Base-by-base conservation (phyloP, 2,113 vertebrate species). In the Myxocyprinus asiaticus region DNA sequence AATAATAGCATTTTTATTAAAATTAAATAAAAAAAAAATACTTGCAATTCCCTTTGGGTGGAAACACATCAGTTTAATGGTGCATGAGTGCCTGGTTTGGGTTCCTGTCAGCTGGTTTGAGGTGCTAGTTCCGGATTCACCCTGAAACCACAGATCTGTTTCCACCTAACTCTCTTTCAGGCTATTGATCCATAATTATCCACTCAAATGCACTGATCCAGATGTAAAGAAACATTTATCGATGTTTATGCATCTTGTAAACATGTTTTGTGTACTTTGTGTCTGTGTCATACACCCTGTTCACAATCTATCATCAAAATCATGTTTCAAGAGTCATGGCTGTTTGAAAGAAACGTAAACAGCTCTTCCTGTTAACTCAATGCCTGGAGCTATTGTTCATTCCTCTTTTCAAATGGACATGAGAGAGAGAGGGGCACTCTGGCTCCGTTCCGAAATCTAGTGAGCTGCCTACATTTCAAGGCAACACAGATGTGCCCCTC, bases 81-180 rank as follows among this genome's bases (percentile, higher is more conserved):
- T 74, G 72, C 72, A 51, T 63, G 58, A 42, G 58, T n/a, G 58
- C 62, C 45, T 74, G 72, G 55, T 74, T 74, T 74, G 58, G 72
- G 72, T 63, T 73, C 22, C 45, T 74, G 72, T 74, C 59, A 62
- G 71, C 58, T 74, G 72, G 72, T 63, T 74, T 74, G 72, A 4
- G 58, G 72, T 74, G 72, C 71, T 74, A 33, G 22, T 33, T 33
- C 22, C 3, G 7, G 45, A 61, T 63, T 63, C 15, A 61, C 72
- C 50, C 45, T 0, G 43, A 59, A 72, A 59, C 55, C 70, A 72
- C 70, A 74, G 33, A 58, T 58, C 33, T 7, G 5, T 58, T 56
- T 71, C 51, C 56, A 9, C 12, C 68, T 17, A 74, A 14, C 58
- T n/a, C 55, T 5, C 15, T 5, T 14, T 33, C n/a, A 45, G 15